phyloP scores from a whole-genome alignment of 2,113 vertebrate genomes.

The Sterrhoptilus dennistouni region DNA sequence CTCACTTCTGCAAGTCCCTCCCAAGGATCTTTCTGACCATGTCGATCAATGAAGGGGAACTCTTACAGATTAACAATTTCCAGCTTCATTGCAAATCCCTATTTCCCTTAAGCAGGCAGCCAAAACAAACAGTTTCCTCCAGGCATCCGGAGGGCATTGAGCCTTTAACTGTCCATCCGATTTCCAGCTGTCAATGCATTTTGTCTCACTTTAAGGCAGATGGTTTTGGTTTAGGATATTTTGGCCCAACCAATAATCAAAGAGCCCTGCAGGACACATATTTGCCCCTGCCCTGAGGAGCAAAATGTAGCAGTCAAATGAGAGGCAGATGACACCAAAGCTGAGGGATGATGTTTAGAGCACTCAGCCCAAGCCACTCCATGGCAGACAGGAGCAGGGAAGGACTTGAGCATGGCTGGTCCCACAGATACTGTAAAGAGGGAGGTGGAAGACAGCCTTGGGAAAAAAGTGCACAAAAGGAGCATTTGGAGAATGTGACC shows the following conservation, averaged over 20 bases:
- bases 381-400: not conserved
- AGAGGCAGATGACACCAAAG: not conserved
- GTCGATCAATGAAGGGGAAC: not conserved
- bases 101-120: not conserved
- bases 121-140: slow-evolving; percentile 17
- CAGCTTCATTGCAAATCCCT: not conserved
- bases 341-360: not conserved
- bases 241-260: not conserved
- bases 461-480: not conserved
- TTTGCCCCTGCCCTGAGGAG: not conserved
- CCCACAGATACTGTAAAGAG: not conserved
- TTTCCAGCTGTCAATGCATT: not conserved
- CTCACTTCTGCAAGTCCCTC: not conserved
- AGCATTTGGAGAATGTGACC: not conserved
- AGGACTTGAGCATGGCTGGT: accelerated
- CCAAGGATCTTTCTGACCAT: not conserved
- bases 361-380: not conserved
- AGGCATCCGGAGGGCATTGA: not conserved
- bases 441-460: not conserved
- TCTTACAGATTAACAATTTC: not conserved
- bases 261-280: not conserved
- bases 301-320: not conserved
- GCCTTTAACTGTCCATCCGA: not conserved
- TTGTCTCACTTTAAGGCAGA: not conserved
- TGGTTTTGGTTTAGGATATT: not conserved